Percentiles rank a stretch among this genome's conserved stretches.
Conservation (phyloP, 2,888 invertebrate genomes). For the Tinea pellionella region DNA sequence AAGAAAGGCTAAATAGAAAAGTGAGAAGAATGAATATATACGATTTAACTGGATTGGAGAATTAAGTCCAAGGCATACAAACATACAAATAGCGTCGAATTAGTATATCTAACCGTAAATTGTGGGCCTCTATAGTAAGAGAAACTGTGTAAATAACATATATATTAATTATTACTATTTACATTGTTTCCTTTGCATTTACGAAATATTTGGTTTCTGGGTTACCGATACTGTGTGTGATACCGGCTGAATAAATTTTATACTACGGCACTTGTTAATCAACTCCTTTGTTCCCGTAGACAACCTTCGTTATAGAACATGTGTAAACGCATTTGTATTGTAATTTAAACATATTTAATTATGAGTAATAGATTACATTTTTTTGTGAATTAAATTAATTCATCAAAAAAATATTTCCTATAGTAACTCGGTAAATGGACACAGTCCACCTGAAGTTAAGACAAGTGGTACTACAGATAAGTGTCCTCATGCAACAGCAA, state of each 20-base stretch:
- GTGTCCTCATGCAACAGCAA: too few species aligned
- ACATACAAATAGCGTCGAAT: too few species aligned
- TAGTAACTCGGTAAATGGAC: too few species aligned
- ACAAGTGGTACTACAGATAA: too few species aligned
- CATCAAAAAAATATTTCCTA: too few species aligned
- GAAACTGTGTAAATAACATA: neutral
- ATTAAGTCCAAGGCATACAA: too few species aligned
- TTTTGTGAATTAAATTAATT: too few species aligned
- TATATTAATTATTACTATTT: slow-evolving; percentile 3
- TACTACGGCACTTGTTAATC: neutral
- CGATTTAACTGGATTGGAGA: too few species aligned
- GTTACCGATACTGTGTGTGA: neutral
- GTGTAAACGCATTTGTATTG: neutral
- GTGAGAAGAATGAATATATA: too few species aligned
- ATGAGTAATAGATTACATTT: neutral
- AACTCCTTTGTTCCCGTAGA: neutral
- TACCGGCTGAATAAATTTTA: neutral
- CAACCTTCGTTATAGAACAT: slow-evolving; percentile 9
- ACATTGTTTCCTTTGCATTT: neutral
- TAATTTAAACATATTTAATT: neutral
- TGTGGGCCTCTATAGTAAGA: neutral
- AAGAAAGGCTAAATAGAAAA: too few species aligned
- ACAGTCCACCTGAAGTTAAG: too few species aligned
- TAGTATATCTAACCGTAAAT: neutral
- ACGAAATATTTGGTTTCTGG: slow-evolving; percentile 6